Conservation (phyloP, 2,888 invertebrate genomes). For the Nesidiocoris tenuis region DNA sequence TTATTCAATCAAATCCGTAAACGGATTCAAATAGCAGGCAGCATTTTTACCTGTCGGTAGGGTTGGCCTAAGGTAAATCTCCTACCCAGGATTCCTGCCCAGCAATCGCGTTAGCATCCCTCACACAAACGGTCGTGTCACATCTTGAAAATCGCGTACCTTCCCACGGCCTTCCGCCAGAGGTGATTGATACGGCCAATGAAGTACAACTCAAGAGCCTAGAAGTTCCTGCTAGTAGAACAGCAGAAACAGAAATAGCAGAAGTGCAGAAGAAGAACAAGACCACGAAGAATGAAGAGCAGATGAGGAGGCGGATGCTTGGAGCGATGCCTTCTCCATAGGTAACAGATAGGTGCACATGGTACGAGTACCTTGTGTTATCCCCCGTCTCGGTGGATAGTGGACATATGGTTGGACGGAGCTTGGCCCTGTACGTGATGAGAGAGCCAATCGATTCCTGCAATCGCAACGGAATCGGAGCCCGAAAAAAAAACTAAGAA, state of each 20-base stretch:
- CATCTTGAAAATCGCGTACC: too few relatives aligned
- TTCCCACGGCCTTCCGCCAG: constrained; percentile 38
- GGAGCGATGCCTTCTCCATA: background rate
- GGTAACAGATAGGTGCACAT: too few relatives aligned
- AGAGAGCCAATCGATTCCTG: background rate
- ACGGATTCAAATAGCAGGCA: too few relatives aligned
- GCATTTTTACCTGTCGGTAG: too few relatives aligned
- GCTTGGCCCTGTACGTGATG: background rate
- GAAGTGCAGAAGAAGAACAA: background rate
- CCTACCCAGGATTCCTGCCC: too few relatives aligned
- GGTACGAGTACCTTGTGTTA: too few relatives aligned
- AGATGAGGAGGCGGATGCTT: background rate
- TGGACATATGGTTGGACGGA: background rate
- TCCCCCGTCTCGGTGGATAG: background rate
- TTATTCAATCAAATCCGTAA: too few relatives aligned
- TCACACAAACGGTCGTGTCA: too few relatives aligned
- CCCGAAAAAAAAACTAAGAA: background rate
- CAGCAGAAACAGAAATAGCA: background rate
- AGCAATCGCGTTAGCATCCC: too few relatives aligned
- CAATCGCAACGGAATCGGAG: background rate
- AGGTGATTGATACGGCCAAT: background rate
- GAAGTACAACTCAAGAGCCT: background rate
- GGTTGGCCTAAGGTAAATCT: too few relatives aligned
- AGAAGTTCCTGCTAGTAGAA: background rate
- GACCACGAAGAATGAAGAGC: background rate